Evolutionary conservation across 2,888 invertebrate genomes (phyloP).

Genomic region (Brenthis daphne): DNA sequence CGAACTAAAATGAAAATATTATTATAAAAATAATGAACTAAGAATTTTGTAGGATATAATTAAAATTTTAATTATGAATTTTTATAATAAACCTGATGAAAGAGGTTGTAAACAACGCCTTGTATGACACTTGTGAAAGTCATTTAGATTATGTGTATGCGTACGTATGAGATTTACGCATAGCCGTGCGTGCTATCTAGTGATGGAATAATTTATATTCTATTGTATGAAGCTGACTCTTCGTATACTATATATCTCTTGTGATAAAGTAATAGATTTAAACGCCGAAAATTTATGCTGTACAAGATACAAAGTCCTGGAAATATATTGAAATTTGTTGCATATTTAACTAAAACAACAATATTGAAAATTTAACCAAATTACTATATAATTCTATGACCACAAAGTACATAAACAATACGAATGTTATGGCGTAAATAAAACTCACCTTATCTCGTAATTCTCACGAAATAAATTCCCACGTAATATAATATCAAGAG

Average conservation of each 20-base stretch:
- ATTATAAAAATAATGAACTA: neutral
- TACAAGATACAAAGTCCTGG: slow-evolving; percentile 1
- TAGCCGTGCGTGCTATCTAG: slow-evolving; percentile 15
- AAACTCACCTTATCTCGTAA: slow-evolving; percentile 24
- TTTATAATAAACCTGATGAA: slow-evolving; percentile 4
- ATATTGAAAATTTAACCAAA: neutral
- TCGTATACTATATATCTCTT: slow-evolving; percentile 15
- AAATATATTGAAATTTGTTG: neutral
- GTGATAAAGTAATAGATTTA: slow-evolving; percentile 23
- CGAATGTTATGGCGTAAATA: slow-evolving; percentile 20
- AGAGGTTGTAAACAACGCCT: slow-evolving; percentile 8
- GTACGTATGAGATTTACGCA: slow-evolving; percentile 19
- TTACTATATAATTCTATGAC: neutral
- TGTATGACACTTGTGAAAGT: slow-evolving; percentile 17
- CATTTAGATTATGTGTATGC: slow-evolving; percentile 13
- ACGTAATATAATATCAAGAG: slow-evolving; percentile 50
- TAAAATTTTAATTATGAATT: slow-evolving; percentile 5
- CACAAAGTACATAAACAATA: slow-evolving; percentile 3
- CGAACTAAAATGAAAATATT: no score
- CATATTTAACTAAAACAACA: neutral
- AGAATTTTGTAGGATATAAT: neutral
- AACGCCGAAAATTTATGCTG: slow-evolving; percentile 15
- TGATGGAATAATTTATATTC: slow-evolving; percentile 24
- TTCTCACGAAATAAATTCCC: slow-evolving; percentile 42
- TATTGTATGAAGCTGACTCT: slow-evolving; percentile 19